Percentiles rank a stretch among this genome's conserved stretches.
Evolutionary conservation across 37 sponge, comb jelly and placozoan genomes (phyloP).

Genomic region (Eunapius fragilis): DNA sequence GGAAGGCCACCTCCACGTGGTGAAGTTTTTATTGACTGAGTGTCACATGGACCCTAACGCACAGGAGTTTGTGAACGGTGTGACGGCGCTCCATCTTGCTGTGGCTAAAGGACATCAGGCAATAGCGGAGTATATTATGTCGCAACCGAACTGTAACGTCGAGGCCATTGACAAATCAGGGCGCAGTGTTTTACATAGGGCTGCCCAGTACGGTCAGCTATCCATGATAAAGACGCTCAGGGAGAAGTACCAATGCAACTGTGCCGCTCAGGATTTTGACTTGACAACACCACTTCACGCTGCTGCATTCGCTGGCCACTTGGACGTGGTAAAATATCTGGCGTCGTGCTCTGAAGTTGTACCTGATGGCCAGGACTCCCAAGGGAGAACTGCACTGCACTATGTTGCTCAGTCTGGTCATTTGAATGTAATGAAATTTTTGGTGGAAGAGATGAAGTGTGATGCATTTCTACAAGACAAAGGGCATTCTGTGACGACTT

Average conservation of each 20-base stretch:
- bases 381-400: constrained; percentile 44
- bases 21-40: constrained; percentile 17
- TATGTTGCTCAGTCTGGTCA: constrained; percentile 29
- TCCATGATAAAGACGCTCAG: constrained; percentile 12
- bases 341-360: not conserved
- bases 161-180: constrained; percentile 21
- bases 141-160: not conserved
- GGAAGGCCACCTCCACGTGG: constrained; percentile 29
- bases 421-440: not conserved
- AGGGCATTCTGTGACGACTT: constrained; percentile 14
- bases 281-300: constrained; percentile 2
- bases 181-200: constrained; percentile 12
- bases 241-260: constrained; percentile 7
- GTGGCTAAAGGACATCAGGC: not conserved
- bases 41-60: not conserved
- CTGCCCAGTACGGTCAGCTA: constrained; percentile 43
- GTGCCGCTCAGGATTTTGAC: not conserved
- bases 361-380: not conserved
- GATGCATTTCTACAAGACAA: not conserved
- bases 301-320: constrained; percentile 33
- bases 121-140: not conserved
- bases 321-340: constrained; percentile 37
- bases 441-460: constrained; percentile 23
- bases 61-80: not conserved
- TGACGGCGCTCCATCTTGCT: constrained; percentile 6